phyloP scores from a whole-genome alignment of 2,888 invertebrate species.

The Limenitis camilla region DNA sequence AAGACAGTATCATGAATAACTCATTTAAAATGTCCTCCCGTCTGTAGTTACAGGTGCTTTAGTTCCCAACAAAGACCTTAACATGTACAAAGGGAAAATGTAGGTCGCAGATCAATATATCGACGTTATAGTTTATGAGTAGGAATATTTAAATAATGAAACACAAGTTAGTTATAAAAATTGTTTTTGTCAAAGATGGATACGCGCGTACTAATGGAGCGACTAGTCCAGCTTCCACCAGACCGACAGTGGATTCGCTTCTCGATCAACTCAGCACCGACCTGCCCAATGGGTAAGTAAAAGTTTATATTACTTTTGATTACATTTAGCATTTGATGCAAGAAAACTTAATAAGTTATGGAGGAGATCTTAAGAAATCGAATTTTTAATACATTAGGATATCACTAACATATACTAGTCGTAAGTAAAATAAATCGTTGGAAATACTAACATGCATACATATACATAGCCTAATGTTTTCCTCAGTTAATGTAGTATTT shows the following conservation, averaged over 20 bases:
- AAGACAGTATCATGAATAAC: background rate
- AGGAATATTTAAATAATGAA: background rate
- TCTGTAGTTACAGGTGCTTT: background rate
- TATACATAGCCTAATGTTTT: too few relatives aligned
- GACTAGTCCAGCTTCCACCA: slow-evolving; percentile 63
- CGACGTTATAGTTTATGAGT: background rate
- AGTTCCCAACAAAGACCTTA: background rate
- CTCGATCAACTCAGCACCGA: slow-evolving; percentile 89
- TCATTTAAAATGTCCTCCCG: slow-evolving; percentile 3
- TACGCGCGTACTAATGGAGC: slow-evolving; percentile 66
- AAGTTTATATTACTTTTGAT: background rate
- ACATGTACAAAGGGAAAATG: background rate
- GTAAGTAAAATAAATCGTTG: too few relatives aligned
- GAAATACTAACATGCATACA: too few relatives aligned
- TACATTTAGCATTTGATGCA: too few relatives aligned
- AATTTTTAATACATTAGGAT: too few relatives aligned
- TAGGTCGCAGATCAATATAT: background rate
- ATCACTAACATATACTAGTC: too few relatives aligned
- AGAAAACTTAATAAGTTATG: too few relatives aligned
- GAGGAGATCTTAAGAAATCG: too few relatives aligned
- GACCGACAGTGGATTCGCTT: slow-evolving; percentile 91
- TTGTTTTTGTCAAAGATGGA: slow-evolving; percentile 36
- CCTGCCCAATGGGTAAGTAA: slow-evolving; percentile 82
- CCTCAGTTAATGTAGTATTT: too few relatives aligned
- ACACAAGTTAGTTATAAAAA: background rate